A percentile compares a stretch with the other conserved stretches of the same genome.
Evolutionary conservation across 2,797 vertebrate genomes (phyloP).

Genomic region (Ceryle rudis): DNA sequence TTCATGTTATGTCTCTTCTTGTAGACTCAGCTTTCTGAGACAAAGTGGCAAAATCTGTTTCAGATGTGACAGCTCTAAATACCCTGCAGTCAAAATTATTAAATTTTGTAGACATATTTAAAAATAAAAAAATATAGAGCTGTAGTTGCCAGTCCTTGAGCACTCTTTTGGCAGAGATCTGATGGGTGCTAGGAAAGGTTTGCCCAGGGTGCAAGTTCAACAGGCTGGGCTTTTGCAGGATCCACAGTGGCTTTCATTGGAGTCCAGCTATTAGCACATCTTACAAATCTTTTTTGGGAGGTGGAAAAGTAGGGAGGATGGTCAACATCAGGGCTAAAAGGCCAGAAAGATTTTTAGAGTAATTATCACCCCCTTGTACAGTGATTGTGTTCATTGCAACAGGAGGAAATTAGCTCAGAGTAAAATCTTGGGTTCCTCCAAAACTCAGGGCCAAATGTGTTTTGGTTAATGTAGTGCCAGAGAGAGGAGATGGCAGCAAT

Average conservation of each 20-base stretch:
- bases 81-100: constrained; percentile 9
- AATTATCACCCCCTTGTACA: too few relatives aligned
- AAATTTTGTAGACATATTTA: background rate
- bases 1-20: constrained; percentile 8
- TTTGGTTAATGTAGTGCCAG: fast-evolving
- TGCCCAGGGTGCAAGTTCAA: background rate
- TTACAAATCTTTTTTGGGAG: background rate
- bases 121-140: background rate
- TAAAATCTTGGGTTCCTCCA: background rate
- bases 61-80: constrained; percentile 28
- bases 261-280: background rate
- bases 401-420: background rate
- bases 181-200: background rate
- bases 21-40: background rate
- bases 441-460: fast-evolving
- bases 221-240: background rate
- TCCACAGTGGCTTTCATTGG: background rate
- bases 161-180: background rate
- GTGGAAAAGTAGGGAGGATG: background rate
- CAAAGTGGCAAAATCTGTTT: background rate
- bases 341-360: background rate
- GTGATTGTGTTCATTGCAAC: background rate
- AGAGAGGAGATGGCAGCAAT: background rate
- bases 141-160: background rate
- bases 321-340: too few relatives aligned